Base-by-base conservation (phyloP, 2,113 vertebrate genomes). In the Tragelaphus buxtoni region DNA sequence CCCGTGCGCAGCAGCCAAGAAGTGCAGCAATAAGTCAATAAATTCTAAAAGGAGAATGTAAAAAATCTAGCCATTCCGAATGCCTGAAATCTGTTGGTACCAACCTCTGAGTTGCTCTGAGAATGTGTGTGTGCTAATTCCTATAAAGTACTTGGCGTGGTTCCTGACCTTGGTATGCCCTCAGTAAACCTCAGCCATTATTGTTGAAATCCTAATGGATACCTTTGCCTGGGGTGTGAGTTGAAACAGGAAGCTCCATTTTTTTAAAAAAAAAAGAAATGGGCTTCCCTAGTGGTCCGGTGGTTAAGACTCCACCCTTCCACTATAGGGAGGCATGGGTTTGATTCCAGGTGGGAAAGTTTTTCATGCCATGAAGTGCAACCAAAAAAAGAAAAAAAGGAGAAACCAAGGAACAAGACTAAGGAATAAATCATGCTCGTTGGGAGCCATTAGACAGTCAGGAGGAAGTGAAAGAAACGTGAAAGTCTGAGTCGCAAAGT, bases 131-230 rank as follows among this genome's bases (percentile, higher is more conserved):
- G 24, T 30, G 24, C 63, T 80, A 13, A 32, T 63, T 63, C 30
- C 63, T 9, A 2, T 18, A 1, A 60, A 55, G 12, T 32, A 22
- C 5, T 49, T 22, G 1, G 7, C 1, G 0, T 47, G 42, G 17
- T 5, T 84, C 55, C 88, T 28, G 47, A 35, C 88, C 58, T 74
- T 55, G 30, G 9, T 17, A 3, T 0, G 9, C 35, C 13, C 53
- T 88, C 26, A 2, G 3, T 16, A 61, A 20, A 39, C 77, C 4
- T 53, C 47, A 7, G 58, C 28, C 30, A 3, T 60, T 51, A 11
- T 4, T 22, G 3, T 76, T 85, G 8, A 92, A 58, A 26, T 55
- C 63, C 55, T 11, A 63, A 58, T 4, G 28, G 32, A 49, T 4
- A 35, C 4, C 90, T 28, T 65, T 82, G 42, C 55, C 42, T 16